A percentile compares a stretch with the other conserved stretches of the same genome.
These are phyloP conservation scores for Atta colombica DNA, from an alignment of 1,140 invertebrate genomes.

Conservation along the genomic window DNA sequence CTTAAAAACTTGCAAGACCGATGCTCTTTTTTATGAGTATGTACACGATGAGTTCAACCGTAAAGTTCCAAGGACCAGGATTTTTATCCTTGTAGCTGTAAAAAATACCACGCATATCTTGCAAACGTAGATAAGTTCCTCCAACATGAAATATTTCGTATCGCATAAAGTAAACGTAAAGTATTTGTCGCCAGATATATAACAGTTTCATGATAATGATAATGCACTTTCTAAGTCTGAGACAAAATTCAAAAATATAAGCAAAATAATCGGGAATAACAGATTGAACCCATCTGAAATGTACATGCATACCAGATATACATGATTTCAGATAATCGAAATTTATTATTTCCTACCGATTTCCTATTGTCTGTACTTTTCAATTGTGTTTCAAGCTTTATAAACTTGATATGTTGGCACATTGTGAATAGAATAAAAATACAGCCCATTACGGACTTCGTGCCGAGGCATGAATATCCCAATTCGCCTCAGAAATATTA, in stretches of 20 bases:
- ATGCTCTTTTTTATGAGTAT: background rate
- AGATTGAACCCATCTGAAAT: too few species aligned
- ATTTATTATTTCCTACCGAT: too few species aligned
- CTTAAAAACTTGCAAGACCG: background rate
- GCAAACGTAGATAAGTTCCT: conserved; percentile 17
- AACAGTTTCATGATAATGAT: background rate
- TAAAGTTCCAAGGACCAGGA: background rate
- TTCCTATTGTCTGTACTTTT: too few species aligned
- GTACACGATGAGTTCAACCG: background rate
- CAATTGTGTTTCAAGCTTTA: background rate
- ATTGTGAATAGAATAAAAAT: background rate
- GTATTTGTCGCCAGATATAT: background rate
- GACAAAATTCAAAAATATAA: too few species aligned
- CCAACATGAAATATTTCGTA: background rate
- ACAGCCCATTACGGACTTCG: background rate
- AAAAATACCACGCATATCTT: background rate
- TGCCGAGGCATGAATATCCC: conserved; percentile 8
- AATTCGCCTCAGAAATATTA: conserved; percentile 21
- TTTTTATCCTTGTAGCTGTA: background rate
- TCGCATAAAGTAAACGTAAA: conserved; percentile 37
- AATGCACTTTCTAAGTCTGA: background rate
- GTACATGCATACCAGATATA: too few species aligned
- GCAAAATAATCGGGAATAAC: too few species aligned
- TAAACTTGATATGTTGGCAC: background rate
- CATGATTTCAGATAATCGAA: too few species aligned